A percentile compares a stretch with the other conserved stretches of the same genome.
Conservation (phyloP, 1,140 invertebrate species). For the Caenorhabditis remanei region DNA sequence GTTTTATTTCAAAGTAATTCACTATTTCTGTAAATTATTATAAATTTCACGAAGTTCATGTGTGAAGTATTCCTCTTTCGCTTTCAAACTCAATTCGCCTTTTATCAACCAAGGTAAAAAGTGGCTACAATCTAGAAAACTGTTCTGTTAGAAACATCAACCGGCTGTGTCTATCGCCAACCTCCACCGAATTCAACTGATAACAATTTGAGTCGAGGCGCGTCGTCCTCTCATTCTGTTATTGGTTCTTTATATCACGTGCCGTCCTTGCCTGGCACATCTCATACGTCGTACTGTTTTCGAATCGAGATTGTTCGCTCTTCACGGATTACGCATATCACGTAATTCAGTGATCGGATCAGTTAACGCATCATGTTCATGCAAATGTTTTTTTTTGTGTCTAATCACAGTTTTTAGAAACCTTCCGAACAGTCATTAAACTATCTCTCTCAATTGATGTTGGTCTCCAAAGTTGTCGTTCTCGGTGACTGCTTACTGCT, state of each 20-base stretch:
- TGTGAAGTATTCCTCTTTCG: background rate
- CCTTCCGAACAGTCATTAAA: too few relatives aligned
- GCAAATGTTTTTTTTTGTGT: background rate
- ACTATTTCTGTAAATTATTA: slow-evolving; percentile 21
- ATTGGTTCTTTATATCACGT: slow-evolving; percentile 12
- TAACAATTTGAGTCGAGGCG: background rate
- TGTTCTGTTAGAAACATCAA: background rate
- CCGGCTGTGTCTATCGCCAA: background rate
- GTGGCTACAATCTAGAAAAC: background rate
- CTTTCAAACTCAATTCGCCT: background rate
- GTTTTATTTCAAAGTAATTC: background rate
- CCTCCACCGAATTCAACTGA: background rate
- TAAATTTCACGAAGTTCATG: background rate
- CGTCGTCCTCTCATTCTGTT: slow-evolving; percentile 18
- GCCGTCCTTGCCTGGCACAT: slow-evolving; percentile 1
- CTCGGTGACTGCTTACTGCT: background rate
- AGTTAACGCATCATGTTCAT: too few relatives aligned
- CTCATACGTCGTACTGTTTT: background rate
- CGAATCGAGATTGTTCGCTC: background rate
- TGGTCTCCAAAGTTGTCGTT: too few relatives aligned
- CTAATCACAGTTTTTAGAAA: too few relatives aligned
- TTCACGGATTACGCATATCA: too few relatives aligned
- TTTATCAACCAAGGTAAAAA: too few relatives aligned
- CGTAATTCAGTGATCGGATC: too few relatives aligned
- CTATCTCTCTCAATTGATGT: too few relatives aligned